A percentile compares a stretch with the other conserved stretches of the same genome.
phyloP scores from a whole-genome alignment of 2,888 invertebrate species.

The Allolobophora icterica region DNA sequence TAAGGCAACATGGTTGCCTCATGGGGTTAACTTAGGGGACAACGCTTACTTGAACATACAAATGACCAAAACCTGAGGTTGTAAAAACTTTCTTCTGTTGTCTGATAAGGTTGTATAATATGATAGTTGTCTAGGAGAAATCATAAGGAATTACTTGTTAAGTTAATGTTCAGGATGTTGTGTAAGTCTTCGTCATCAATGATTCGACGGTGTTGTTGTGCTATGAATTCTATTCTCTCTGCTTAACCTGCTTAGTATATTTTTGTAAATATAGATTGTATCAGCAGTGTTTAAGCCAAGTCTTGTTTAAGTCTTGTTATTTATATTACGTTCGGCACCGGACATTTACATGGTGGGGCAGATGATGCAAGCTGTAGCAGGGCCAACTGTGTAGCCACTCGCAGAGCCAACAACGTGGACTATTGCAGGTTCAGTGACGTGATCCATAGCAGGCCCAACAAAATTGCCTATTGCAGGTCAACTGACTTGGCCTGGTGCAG shows the following conservation, averaged over 20 bases:
- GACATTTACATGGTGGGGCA: not conserved
- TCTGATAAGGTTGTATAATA: constrained; percentile 14
- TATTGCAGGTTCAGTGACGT: too few relatives aligned
- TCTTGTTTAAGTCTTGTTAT: not conserved
- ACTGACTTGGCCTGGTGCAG: too few relatives aligned
- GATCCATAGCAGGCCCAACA: too few relatives aligned
- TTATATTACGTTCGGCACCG: too few relatives aligned
- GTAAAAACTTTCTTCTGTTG: not conserved
- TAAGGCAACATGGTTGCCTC: not conserved
- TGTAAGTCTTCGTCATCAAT: not conserved
- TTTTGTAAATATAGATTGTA: constrained; percentile 7
- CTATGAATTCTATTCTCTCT: constrained; percentile 5
- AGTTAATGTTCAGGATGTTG: constrained; percentile 7
- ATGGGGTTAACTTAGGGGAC: not conserved
- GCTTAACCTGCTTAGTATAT: not conserved
- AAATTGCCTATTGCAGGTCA: too few relatives aligned
- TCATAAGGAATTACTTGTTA: not conserved
- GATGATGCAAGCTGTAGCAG: too few relatives aligned
- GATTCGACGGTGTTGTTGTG: constrained; percentile 6
- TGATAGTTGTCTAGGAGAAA: constrained; percentile 8
- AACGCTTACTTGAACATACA: not conserved
- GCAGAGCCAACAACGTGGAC: too few relatives aligned
- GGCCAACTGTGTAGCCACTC: too few relatives aligned
- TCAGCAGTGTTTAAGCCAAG: constrained; percentile 17
- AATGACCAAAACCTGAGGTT: not conserved